Percentiles rank a stretch among this genome's conserved stretches.
These are phyloP conservation scores for Lineus longissimus DNA, from an alignment of 1,140 invertebrate species.

Conservation along the genomic window DNA sequence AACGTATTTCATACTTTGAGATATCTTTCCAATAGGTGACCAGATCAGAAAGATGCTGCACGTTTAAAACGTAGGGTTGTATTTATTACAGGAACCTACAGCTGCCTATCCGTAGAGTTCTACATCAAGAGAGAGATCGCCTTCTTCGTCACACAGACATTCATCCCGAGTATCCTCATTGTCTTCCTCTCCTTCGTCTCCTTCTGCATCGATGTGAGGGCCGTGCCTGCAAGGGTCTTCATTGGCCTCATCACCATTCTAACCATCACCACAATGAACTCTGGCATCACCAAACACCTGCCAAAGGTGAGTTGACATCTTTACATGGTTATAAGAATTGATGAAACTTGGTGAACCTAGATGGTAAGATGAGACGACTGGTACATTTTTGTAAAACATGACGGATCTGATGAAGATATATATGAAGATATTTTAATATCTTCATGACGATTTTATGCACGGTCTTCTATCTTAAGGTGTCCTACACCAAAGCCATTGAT, in stretches of 20 bases:
- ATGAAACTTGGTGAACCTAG: too few species aligned
- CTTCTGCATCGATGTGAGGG: conserved; percentile 74
- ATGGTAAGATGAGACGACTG: too few species aligned
- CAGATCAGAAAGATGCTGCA: too few species aligned
- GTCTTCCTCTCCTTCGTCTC: conserved; percentile 28
- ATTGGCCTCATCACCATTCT: conserved; percentile 52
- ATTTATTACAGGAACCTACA: conserved; percentile 17
- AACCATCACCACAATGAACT: conserved; percentile 21
- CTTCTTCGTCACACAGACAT: conserved; percentile 26
- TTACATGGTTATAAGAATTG: too few species aligned
- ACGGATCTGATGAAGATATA: too few species aligned
- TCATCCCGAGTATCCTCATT: conserved; percentile 24
- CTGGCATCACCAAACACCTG: conserved; percentile 10
- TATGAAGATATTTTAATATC: too few species aligned
- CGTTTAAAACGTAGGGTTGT: not conserved
- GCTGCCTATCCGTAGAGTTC: conserved; percentile 15
- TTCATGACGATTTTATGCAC: too few species aligned
- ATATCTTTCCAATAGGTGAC: too few species aligned
- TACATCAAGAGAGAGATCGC: conserved; percentile 23
- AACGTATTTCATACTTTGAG: too few species aligned
- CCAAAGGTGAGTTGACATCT: conserved; percentile 50
- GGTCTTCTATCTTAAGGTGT: too few species aligned
- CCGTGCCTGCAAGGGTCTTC: conserved; percentile 71
- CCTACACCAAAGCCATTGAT: too few species aligned
- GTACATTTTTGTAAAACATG: too few species aligned